Evolutionary conservation across 2,888 invertebrate genomes (phyloP).

Genomic region (Nymphalis urticae): DNA sequence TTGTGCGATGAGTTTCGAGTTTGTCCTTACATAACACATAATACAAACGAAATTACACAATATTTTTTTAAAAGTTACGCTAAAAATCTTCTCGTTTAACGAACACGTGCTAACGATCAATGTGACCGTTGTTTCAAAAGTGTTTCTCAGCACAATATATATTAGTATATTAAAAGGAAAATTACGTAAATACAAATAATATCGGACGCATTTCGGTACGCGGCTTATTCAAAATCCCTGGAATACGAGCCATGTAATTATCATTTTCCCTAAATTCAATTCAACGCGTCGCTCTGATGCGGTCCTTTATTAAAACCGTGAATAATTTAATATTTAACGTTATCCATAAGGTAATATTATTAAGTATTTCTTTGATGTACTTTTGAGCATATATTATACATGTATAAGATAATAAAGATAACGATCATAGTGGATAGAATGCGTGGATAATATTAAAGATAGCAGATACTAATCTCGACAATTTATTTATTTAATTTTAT

Average conservation of each 20-base stretch:
- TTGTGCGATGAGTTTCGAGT: no score
- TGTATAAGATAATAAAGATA: no score
- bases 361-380: not conserved
- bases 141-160: not conserved
- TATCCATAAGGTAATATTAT: not conserved
- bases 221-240: constrained; percentile 8
- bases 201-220: not conserved
- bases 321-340: constrained; percentile 8
- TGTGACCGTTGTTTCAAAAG: no score
- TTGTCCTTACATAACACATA: no score
- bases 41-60: no score
- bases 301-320: constrained; percentile 13
- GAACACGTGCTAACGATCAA: no score
- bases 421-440: no score
- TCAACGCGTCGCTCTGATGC: constrained; percentile 12
- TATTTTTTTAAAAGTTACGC: no score
- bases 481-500: no score
- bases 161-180: constrained; percentile 4
- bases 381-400: not conserved
- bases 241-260: constrained; percentile 9
- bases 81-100: no score
- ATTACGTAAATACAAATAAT: constrained; percentile 12
- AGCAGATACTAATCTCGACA: no score
- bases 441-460: no score
- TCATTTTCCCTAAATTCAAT: constrained; percentile 12